phyloP scores from a whole-genome alignment of 2,113 vertebrate species.

The Sapayoa aenigma region DNA sequence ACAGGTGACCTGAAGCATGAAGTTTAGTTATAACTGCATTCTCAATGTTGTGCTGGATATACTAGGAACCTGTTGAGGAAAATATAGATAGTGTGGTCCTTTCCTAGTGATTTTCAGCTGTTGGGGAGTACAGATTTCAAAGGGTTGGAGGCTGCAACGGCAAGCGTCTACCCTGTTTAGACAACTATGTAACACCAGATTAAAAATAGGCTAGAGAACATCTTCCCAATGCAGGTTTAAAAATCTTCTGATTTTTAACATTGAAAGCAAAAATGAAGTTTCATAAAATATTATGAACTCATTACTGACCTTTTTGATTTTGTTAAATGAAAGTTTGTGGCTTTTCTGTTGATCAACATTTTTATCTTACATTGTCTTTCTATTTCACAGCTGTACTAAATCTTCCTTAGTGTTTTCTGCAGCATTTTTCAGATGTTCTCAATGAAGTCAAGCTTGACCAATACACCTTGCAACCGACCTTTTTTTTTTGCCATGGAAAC shows the following conservation, averaged over 20 bases:
- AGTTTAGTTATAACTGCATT: not conserved
- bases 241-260: not conserved
- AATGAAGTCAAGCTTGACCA: not conserved
- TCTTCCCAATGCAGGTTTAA: no score
- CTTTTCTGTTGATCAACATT: not conserved
- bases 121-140: no score
- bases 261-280: constrained; percentile 2
- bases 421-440: constrained; percentile 1
- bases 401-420: constrained; percentile 9
- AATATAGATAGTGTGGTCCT: no score
- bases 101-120: no score
- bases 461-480: constrained; percentile 7
- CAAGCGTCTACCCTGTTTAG: no score
- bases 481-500: constrained; percentile 23
- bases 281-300: constrained; percentile 47
- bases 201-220: no score
- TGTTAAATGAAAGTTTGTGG: constrained; percentile 4
- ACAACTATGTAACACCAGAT: no score
- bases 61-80: not conserved
- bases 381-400: constrained; percentile 24
- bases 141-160: no score
- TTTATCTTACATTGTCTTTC: not conserved
- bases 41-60: not conserved
- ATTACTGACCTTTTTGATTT: not conserved
- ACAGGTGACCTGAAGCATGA: not conserved